Evolutionary conservation across 2,888 invertebrate genomes (phyloP), one percentile per base, ranked within the genome.

Genomic region (Taenaris catops): DNA sequence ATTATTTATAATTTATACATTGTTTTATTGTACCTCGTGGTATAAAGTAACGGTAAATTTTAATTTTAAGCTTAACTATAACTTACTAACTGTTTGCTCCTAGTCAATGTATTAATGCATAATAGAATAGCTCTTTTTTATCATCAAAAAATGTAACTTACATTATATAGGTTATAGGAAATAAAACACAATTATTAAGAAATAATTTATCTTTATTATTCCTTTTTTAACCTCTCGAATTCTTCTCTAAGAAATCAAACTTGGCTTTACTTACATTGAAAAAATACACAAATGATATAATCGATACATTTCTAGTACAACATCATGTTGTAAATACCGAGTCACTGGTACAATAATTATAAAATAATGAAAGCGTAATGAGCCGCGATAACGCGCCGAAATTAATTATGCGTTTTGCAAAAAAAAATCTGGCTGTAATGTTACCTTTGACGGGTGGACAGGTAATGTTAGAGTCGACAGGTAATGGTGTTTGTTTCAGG

Each of bases 171-270:
- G n/a, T 14, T 29, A 12, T n/a, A 31, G 23, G 10, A 38, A 83
- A 78, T 80, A 76, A 84, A 83, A 83, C 76, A 63, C 72, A 63
- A 67, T 59, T 46, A 45, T 31, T 79, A 83, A 81, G 83, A 86
- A 86, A 83, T 83, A 84, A 83, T 83, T 80, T 75, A 75, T 62
- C 64, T 84, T 83, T 83, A 79, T 80, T 80, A 78, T 79, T 79
- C 73, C 76, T 75, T 80, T 79, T 79, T 76, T 78, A 78, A 78
- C 67, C 72, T 83, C 78, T 81, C 74, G 72, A 80, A 74, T 74
- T 83, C 73, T 78, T 78, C 75, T 75, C 81, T 84, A 83, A 80
- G 75, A 76, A 84, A 83, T 76, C 79, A 83, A 84, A 81, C 74
- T 80, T 83, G 68, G 79, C 74, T 80, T 80, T 80, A 79, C 74